Percentiles rank a stretch among this genome's conserved stretches.
Conservation (phyloP, 1,140 invertebrate genomes). For the Lepidurus couesii region DNA sequence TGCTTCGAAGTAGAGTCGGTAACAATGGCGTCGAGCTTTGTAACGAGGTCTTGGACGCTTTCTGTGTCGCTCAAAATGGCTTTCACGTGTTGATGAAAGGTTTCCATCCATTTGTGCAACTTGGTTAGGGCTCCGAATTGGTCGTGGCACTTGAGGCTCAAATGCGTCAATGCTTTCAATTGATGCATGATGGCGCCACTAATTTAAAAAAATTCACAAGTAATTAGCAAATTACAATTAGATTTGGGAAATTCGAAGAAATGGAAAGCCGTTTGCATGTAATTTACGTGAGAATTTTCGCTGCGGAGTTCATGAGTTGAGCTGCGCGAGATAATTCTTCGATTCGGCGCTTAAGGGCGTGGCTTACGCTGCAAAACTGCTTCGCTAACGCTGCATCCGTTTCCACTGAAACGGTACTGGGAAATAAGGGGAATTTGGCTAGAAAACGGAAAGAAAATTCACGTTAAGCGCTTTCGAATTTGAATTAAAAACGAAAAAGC, state of each 20-base stretch:
- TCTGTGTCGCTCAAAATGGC: not conserved
- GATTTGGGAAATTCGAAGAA: not conserved
- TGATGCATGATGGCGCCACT: conserved; percentile 14
- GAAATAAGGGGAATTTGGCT: conserved; percentile 77
- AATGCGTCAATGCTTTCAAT: not conserved
- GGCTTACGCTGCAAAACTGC: conserved; percentile 77
- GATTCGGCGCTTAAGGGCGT: conserved; percentile 72
- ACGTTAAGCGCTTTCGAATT: too few species aligned
- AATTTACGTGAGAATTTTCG: conserved; percentile 54
- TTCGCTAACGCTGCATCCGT: conserved; percentile 84
- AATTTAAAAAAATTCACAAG: not conserved
- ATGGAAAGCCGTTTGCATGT: conserved; percentile 28
- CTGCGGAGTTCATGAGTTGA: conserved; percentile 59
- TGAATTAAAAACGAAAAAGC: not conserved
- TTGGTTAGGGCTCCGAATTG: not conserved
- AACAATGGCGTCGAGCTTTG: not conserved
- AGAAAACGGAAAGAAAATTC: conserved; percentile 30
- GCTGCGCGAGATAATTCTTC: conserved; percentile 60
- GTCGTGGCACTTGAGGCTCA: not conserved
- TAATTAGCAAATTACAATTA: conserved; percentile 14
- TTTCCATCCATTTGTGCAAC: conserved; percentile 4
- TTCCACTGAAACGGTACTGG: conserved; percentile 71
- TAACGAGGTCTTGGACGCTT: not conserved
- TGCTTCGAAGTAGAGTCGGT: not conserved
- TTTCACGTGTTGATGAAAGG: not conserved